Evolutionary conservation across 2,113 vertebrate genomes (phyloP).

Genomic region (Pseudorhombus dupliciocellatus): DNA sequence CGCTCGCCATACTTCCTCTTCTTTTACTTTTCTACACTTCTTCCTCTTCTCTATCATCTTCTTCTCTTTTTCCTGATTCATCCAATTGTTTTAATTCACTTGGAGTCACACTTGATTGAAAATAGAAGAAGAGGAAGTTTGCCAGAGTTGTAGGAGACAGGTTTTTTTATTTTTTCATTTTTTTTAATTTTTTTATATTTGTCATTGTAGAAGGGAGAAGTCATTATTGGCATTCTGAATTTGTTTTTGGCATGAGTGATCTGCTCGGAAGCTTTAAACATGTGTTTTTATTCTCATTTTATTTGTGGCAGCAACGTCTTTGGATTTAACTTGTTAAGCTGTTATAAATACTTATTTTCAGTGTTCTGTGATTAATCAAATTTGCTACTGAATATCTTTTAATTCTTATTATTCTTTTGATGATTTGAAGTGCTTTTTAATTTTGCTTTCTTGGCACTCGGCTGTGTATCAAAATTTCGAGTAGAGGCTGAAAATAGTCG

Average conservation of each 20-base stretch:
- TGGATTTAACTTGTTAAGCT: not conserved
- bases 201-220: not conserved
- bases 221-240: not conserved
- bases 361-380: conserved; percentile 2
- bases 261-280: not conserved
- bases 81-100: conserved; percentile 17
- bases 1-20: conserved; percentile 16
- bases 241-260: not conserved
- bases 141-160: conserved; percentile 13
- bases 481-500: conserved; percentile 34
- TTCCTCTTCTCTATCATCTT: not conserved
- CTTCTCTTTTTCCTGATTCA: conserved; percentile 21
- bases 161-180: conserved; percentile 1
- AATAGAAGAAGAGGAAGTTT: conserved; percentile 16
- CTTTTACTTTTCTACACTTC: not conserved
- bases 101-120: conserved; percentile 15
- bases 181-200: not conserved
- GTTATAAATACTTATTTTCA: too few species aligned
- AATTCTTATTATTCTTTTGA: not conserved
- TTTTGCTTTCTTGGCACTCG: conserved; percentile 3
- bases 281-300: not conserved
- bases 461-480: conserved; percentile 40
- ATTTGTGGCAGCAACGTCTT: conserved; percentile 11
- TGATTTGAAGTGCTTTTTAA: conserved; percentile 12
- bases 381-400: not conserved